Evolutionary conservation across 2,113 vertebrate species (phyloP), one percentile per base, ranked within the genome.

Genomic region (Empidonax traillii): DNA sequence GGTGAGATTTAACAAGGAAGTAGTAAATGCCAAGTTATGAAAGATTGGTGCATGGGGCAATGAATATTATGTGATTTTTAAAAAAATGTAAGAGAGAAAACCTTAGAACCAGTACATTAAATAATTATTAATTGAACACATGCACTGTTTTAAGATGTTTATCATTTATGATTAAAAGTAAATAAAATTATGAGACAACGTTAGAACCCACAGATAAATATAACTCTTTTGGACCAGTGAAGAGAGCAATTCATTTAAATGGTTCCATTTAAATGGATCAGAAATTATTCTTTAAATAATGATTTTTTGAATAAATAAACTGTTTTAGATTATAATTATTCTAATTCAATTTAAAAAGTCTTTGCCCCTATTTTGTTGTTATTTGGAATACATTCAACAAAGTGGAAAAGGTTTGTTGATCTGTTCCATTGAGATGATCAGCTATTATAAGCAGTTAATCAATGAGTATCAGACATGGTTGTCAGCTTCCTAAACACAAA

Each of bases 391-490:
- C 4, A 69, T 62, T 84, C 1, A 1, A 52, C 13, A 76, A 87
- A 89, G 17, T 51, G 27, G 74, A 63, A 80, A 93, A 93, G 3
- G 46, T 73, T 74, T 80, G 53, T 83, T 73, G 67, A 71, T 87
- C 12, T 71, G 10, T 77, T 95, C 63, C 5, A 2, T 71, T 7
- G 4, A 85, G 55, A 87, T 2, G 8, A 83, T 47, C 46, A 87
- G 25, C 23, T 69, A 53, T 68, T 87, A 94, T 37, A 87, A 66
- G 31, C n/a, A 93, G 74, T 47, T 85, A 82, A 95, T 79, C 94
- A 94, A 62, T 89, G 74, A 85, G n/a, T 39, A 91, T 92, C 89
- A 94, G 81, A 83, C 75, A 73, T 28, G 37, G 66, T 23, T 85
- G 49, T 79, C 77, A 91, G 25, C 41, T 85, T 73, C 71, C 69